These are phyloP conservation scores for Patella vulgata DNA, from an alignment of 1,140 invertebrate genomes.

Conservation along the genomic window DNA sequence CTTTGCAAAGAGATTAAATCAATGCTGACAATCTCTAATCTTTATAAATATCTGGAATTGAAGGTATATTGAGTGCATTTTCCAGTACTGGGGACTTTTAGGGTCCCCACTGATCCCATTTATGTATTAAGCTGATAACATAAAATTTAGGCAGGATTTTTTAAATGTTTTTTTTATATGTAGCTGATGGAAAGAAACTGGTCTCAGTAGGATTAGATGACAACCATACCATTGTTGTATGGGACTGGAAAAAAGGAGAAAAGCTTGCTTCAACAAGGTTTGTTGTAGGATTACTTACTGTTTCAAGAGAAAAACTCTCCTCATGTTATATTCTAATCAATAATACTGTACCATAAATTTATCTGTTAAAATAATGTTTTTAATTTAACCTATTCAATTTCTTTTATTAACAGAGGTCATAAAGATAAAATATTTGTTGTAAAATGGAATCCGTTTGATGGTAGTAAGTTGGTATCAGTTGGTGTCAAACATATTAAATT, in stretches of 20 bases:
- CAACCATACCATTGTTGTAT: constrained; percentile 65
- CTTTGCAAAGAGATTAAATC: too few relatives aligned
- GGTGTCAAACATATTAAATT: constrained; percentile 68
- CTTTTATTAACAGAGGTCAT: constrained; percentile 66
- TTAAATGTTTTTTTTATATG: constrained; percentile 8
- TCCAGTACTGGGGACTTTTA: too few relatives aligned
- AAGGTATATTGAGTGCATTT: too few relatives aligned
- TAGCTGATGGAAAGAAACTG: constrained; percentile 66
- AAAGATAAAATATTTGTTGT: constrained; percentile 68
- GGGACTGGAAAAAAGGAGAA: constrained; percentile 68
- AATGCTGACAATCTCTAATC: too few relatives aligned
- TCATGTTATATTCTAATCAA: not conserved
- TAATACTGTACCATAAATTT: not conserved
- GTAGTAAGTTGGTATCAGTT: constrained; percentile 62
- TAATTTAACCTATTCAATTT: too few relatives aligned
- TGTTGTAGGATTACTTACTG: not conserved
- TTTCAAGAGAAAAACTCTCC: too few relatives aligned
- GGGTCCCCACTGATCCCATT: too few relatives aligned
- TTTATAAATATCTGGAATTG: too few relatives aligned
- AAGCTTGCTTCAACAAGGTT: constrained; percentile 65
- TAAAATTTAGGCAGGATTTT: too few relatives aligned
- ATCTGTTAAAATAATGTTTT: too few relatives aligned
- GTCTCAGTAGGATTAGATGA: constrained; percentile 67
- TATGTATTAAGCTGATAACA: too few relatives aligned
- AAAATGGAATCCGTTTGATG: constrained; percentile 66